A percentile compares a stretch with the other conserved stretches of the same genome.
These are phyloP conservation scores for Actinemys pallida DNA, from an alignment of 2,113 vertebrate species.

Conservation along the genomic window DNA sequence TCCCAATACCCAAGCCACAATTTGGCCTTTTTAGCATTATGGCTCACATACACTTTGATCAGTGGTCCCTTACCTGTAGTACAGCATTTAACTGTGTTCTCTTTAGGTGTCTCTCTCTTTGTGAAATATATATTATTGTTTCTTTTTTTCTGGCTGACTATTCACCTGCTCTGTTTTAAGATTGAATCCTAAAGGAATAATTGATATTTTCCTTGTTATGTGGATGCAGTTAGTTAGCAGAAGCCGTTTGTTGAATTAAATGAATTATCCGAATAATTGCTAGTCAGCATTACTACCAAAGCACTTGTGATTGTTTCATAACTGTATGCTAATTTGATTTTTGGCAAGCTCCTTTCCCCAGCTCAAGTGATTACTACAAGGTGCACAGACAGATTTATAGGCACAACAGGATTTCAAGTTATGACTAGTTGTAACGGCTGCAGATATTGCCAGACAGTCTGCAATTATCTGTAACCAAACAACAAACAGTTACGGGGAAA, in stretches of 20 bases:
- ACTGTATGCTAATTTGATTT: not conserved
- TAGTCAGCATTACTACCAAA: not conserved
- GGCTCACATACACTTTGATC: not conserved
- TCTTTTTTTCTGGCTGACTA: not conserved
- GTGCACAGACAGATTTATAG: not conserved
- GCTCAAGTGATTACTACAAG: not conserved
- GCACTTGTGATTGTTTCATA: not conserved
- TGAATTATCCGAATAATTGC: not conserved
- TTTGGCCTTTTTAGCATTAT: not conserved
- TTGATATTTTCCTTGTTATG: not conserved
- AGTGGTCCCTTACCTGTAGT: not conserved
- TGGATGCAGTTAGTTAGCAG: not conserved
- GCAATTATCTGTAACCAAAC: not conserved
- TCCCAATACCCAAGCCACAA: not conserved
- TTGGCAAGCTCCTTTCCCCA: not conserved
- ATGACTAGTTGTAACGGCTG: not conserved
- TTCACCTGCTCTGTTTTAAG: not conserved
- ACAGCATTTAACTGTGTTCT: not conserved
- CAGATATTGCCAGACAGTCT: not conserved
- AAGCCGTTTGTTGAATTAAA: not conserved
- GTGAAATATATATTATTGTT: not conserved
- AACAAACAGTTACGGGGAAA: not conserved
- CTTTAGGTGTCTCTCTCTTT: not conserved
- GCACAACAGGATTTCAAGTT: not conserved
- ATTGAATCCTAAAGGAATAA: not conserved